Percentiles rank a stretch among this genome's conserved stretches.
phyloP scores from a whole-genome alignment of 92 coral and sea anemone species.

The Metridium senile region DNA sequence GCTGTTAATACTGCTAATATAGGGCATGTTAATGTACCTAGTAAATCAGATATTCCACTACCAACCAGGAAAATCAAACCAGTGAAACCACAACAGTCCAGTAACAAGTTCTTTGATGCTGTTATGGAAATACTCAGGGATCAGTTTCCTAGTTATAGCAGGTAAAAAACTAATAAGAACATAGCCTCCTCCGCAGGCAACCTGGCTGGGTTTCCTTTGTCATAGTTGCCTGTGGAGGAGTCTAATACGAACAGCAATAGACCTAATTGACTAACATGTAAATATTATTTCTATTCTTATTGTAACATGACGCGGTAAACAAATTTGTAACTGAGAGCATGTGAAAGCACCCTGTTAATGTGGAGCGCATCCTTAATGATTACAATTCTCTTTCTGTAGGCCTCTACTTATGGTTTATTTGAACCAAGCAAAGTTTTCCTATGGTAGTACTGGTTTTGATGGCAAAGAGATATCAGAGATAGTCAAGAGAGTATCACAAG shows the following conservation, averaged over 20 bases:
- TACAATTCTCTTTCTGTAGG: constrained; percentile 41
- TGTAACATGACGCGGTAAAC: too few relatives aligned
- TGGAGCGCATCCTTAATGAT: too few relatives aligned
- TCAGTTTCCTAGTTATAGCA: constrained; percentile 59
- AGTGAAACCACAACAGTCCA: neutral
- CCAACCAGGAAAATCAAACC: constrained; percentile 22
- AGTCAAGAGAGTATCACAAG: constrained; percentile 61
- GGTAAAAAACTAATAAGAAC: too few relatives aligned
- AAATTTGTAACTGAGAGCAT: too few relatives aligned
- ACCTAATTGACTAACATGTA: too few relatives aligned
- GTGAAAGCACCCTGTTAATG: too few relatives aligned
- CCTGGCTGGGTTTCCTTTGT: too few relatives aligned
- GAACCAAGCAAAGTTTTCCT: constrained; percentile 60
- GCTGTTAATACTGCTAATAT: neutral
- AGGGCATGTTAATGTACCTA: too few relatives aligned
- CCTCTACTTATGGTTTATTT: constrained; percentile 61
- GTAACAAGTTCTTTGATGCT: constrained; percentile 48
- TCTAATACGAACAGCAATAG: too few relatives aligned
- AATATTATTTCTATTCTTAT: too few relatives aligned
- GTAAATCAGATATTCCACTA: neutral
- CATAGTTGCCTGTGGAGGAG: too few relatives aligned
- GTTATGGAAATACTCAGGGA: constrained; percentile 70
- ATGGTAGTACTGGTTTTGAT: constrained; percentile 70
- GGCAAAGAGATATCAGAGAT: constrained; percentile 77
- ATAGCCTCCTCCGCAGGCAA: too few relatives aligned